Evolutionary conservation across 35 echinoderm and acorn worm genomes (phyloP), one percentile per base, ranked within the genome.

Genomic region (Diadema setosum): DNA sequence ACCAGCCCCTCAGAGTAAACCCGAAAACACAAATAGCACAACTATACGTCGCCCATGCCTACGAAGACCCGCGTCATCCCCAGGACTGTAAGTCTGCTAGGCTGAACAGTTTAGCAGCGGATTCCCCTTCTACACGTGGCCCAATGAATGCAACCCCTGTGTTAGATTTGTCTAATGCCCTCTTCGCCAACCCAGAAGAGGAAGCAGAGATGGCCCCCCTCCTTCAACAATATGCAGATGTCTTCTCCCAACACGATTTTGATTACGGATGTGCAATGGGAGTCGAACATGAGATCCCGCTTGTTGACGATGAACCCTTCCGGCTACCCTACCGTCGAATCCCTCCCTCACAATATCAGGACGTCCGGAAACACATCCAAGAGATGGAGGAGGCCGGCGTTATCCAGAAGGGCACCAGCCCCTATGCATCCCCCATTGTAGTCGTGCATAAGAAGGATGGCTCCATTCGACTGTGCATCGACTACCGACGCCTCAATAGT

Each of bases 311-410:
- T 20, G 45, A 16, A 24, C 87, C 75, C 2, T 59, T 90, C 39
- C 52, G 58, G 36, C 58, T 80, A 2, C 46, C 41, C 45, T 69
- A 87, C 26, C 87, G 91, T 27, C 26, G 91, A 35, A 93, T 93
- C 5, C 85, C 91, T 12, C 84, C 91, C 18, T 24, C 69, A 5
- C 83, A 87, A 34, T 93, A 65, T 52, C 44, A 93, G 21, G 84
- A 87, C 58, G 83, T 93, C 6, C 46, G 91, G 52, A 25, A 87
- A 82, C 58, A 86, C 48, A 32, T 81, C 5, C 41, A 93, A 14
- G n/a, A n/a, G n/a, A n/a, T n/a, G n/a, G n/a, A n/a, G n/a, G n/a
- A n/a, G n/a, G n/a, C n/a, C n/a, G n/a, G n/a, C n/a, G n/a, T n/a
- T n/a, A n/a, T n/a, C n/a, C n/a, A n/a, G n/a, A n/a, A n/a, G n/a